These are phyloP conservation scores for Cyanoliseus patagonus DNA, from an alignment of 2,113 vertebrate genomes.

Conservation along the genomic window DNA sequence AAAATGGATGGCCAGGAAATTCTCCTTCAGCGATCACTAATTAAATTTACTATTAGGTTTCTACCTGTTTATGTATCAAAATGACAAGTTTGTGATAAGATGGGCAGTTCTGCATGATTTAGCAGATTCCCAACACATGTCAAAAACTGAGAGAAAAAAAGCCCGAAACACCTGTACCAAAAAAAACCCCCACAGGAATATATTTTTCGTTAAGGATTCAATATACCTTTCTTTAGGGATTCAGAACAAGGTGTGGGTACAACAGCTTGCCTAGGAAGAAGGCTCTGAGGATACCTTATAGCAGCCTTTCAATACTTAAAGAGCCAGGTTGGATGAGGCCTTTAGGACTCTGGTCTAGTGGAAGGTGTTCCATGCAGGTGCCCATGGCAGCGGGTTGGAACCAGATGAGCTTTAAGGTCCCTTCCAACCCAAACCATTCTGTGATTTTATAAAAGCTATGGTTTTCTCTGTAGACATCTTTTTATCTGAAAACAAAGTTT, in stretches of 20 bases:
- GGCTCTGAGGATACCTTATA: neutral
- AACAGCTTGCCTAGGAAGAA: neutral
- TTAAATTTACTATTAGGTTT: neutral
- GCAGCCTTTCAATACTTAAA: neutral
- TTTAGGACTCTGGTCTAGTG: neutral
- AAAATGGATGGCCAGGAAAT: neutral
- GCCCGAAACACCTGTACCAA: neutral
- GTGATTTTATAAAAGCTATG: neutral
- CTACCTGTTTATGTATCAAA: neutral
- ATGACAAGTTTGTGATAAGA: neutral
- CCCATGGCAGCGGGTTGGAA: neutral
- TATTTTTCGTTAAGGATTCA: accelerated
- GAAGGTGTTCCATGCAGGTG: neutral
- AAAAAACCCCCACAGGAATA: accelerated
- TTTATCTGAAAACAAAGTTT: neutral
- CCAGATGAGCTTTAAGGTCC: neutral
- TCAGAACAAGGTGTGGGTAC: neutral
- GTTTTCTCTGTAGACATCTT: neutral
- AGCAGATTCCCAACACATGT: neutral
- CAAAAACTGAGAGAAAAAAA: neutral
- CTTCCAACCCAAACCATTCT: neutral
- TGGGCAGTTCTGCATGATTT: neutral
- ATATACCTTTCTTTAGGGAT: neutral
- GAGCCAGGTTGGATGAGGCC: neutral
- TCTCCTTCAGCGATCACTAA: neutral